Percentiles rank a stretch among this genome's conserved stretches.
phyloP scores from a whole-genome alignment of 2,888 invertebrate genomes.

The Tubiluchus corallicola region DNA sequence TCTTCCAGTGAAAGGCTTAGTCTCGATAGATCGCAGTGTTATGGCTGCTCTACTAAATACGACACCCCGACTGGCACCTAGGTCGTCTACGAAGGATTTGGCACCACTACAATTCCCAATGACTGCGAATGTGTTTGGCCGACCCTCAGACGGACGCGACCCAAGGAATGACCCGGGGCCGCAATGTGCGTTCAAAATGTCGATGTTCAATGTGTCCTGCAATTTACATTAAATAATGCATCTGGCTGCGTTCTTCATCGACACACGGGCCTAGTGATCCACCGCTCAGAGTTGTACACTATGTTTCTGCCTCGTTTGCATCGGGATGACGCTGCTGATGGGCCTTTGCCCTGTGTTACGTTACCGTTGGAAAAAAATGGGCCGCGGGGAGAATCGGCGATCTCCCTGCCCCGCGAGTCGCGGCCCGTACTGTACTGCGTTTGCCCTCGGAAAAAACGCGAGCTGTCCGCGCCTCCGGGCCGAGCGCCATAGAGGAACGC shows the following conservation, averaged over 20 bases:
- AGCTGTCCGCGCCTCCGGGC: no score
- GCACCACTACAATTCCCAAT: slow-evolving; percentile 34
- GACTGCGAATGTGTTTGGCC: no score
- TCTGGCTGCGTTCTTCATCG: slow-evolving; percentile 40
- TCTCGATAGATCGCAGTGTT: slow-evolving; percentile 43
- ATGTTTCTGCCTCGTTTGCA: no score
- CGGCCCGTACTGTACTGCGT: no score
- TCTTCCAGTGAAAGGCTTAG: slow-evolving; percentile 32
- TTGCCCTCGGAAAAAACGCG: no score
- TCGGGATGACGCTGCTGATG: no score
- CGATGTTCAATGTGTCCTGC: slow-evolving; percentile 38
- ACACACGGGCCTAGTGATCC: slow-evolving; percentile 41
- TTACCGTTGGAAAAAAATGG: no score
- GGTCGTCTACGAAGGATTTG: slow-evolving; percentile 44
- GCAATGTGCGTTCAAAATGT: slow-evolving; percentile 43
- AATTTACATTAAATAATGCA: slow-evolving; percentile 33
- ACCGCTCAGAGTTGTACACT: slow-evolving; percentile 34
- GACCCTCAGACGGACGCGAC: slow-evolving; percentile 28
- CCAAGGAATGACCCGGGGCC: slow-evolving; percentile 29
- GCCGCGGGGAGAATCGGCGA: no score
- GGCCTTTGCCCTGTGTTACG: no score
- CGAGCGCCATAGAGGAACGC: no score
- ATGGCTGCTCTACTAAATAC: slow-evolving; percentile 40
- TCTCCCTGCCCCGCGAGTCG: no score
- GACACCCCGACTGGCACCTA: slow-evolving; percentile 40